Base-by-base conservation (phyloP, 2,888 invertebrate species). In the Suillia variegata region DNA sequence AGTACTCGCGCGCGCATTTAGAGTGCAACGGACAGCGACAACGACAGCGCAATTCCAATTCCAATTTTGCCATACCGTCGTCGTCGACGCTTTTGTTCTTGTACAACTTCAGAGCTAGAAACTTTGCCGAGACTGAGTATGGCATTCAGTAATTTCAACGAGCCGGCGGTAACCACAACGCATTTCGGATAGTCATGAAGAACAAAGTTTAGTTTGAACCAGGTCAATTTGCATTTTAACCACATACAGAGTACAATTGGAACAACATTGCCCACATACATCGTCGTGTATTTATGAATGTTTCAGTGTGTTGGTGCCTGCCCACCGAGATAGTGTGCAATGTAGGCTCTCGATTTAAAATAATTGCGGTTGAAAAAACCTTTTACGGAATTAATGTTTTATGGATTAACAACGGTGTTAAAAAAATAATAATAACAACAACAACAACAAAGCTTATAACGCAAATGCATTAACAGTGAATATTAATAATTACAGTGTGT, bases 81-180 rank as follows among this genome's bases (percentile, higher is more conserved):
- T n/a, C 4, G 38, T n/a, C 38, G 38, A n/a, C 38, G 18, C 45
- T 20, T 4, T 4, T 45, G 18, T 5, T 17, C 45, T 5, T 20
- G 45, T 17, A 10, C 5, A 20, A 45, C 45, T 45, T 20, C 45
- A n/a, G 20, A 51, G 22, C 51, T 15, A 51, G 52, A 49, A 58
- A 53, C 55, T 58, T 52, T 49, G 54, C 34, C 42, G 31, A 49
- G 31, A 8, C 3, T 38, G 38, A n/a, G 45, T 13, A 47, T 48
- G 52, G 49, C 8, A 50, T 49, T 59, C 52, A 62, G 62, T 62
- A 54, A 59, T 50, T 48, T 51, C 59, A 56, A 56, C 54, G 54
- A 56, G 51, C 54, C 59, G 56, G 59, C 48, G 62, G 56, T 33
- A 59, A 56, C 51, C 62, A 62, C 59, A 62, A 62, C 59, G 47